Evolutionary conservation across 2,888 invertebrate genomes (phyloP), one percentile per base, ranked within the genome.

Genomic region (Pseudolycoriella hygida): DNA sequence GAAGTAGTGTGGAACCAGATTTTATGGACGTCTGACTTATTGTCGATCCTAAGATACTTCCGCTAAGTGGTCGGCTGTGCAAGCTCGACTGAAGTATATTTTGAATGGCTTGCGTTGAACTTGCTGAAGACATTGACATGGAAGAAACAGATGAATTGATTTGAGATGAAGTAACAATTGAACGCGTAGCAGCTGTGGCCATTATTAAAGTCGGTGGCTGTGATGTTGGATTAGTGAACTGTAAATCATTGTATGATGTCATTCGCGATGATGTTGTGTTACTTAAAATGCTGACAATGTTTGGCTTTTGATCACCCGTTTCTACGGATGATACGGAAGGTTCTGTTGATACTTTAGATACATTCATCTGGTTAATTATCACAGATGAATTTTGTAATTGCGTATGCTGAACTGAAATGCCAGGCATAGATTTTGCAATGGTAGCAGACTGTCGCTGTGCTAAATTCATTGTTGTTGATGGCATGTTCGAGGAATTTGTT

Each of bases 1-100:
- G 76, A 43, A 76, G 55, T 44, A 76, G 56, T 68, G 69, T 1
- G 69, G 69, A 3, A 67, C 66, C n/a, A 67, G 68, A 55, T 66
- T 45, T 45, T 17, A 11, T 64, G 4, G 63, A 5, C 67, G 60
- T 49, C 41, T 57, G 57, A 17, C 57, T 51, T 40, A 69, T 66
- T 34, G 65, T 64, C 14, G 67, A 60, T 49, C 64, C 68, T 2
- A 68, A 60, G 45, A 67, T 65, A 48, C 60, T 66, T 48, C 67
- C 68, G n/a, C 65, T 49, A 10, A 43, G 38, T 18, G 46, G 46
- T 3, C 50, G 42, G 3, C 47, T 44, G 11, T 49, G 48, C 2
- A 48, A 37, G 43, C 40, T 47, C 17, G 64, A 49, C 46, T 47
- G 46, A 47, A 40, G 51, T 48, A 18, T 42, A 41, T 44, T 47